Evolutionary conservation across 1,140 invertebrate species (phyloP).

Genomic region (Caerostris darwini): DNA sequence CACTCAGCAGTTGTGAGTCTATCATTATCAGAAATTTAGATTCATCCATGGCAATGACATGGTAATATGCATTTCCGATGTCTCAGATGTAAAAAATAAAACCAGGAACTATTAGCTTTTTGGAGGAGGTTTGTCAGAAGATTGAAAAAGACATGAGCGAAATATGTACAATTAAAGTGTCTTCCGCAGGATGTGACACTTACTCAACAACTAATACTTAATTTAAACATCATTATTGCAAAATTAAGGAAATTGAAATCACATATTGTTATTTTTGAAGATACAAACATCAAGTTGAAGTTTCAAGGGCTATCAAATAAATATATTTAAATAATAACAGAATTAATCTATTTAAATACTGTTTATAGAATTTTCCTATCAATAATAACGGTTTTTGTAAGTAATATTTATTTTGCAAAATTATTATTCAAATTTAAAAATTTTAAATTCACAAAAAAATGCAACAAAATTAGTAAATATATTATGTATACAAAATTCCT

Average conservation of each 20-base stretch:
- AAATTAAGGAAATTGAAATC: background rate
- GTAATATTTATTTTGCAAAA: too few species aligned
- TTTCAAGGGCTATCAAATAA: background rate
- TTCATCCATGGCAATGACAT: background rate
- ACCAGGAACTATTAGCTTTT: background rate
- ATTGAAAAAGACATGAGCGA: background rate
- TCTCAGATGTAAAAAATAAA: background rate
- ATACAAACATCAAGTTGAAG: background rate
- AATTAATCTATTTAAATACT: too few species aligned
- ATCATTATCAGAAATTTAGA: constrained; percentile 15
- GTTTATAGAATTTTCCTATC: too few species aligned
- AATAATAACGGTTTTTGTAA: too few species aligned
- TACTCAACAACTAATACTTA: background rate
- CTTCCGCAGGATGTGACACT: background rate
- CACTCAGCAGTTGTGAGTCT: background rate
- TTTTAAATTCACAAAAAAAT: too few species aligned
- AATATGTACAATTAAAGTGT: background rate
- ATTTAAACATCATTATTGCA: background rate
- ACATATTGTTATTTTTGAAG: background rate
- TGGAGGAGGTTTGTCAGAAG: background rate
- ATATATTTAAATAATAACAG: background rate
- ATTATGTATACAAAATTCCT: too few species aligned
- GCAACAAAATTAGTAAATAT: too few species aligned
- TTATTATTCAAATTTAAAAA: too few species aligned
- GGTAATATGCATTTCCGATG: background rate